Conservation (phyloP, 2,113 vertebrate species). For the Oryzias curvinotus region DNA sequence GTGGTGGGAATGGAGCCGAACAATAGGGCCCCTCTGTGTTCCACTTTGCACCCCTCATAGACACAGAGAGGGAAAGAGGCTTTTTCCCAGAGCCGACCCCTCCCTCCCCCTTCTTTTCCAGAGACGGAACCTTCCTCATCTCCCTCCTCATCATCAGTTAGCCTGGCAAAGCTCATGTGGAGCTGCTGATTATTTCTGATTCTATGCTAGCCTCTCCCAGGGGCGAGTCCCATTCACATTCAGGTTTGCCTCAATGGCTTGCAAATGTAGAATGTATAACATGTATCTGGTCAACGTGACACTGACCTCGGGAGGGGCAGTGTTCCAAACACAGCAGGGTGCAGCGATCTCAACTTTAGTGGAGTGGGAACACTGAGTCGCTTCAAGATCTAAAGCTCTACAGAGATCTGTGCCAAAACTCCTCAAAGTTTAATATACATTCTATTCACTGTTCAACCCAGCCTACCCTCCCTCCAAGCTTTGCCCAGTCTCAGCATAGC, state of each 20-base stretch:
- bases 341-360: constrained; percentile 46
- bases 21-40: constrained; percentile 84
- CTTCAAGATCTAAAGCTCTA: constrained; percentile 20
- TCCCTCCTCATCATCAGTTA: constrained; percentile 68
- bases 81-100: constrained; percentile 73
- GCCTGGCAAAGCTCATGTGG: constrained; percentile 68
- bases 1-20: constrained; percentile 81
- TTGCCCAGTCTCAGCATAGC: not conserved
- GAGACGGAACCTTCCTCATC: constrained; percentile 72
- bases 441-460: not conserved
- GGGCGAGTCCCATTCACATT: constrained; percentile 60
- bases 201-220: constrained; percentile 61
- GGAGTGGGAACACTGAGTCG: constrained; percentile 36
- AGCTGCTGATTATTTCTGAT: constrained; percentile 68
- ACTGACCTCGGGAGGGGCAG: constrained; percentile 43
- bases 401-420: constrained; percentile 14
- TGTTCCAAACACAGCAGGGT: constrained; percentile 47
- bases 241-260: constrained; percentile 61
- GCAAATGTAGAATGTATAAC: constrained; percentile 58
- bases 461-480: not conserved
- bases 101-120: constrained; percentile 63
- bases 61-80: constrained; percentile 79
- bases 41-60: constrained; percentile 81
- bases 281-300: constrained; percentile 54
- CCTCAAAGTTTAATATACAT: constrained; percentile 21